Conservation (phyloP, 2,888 invertebrate species). For the Morpho achilles region DNA sequence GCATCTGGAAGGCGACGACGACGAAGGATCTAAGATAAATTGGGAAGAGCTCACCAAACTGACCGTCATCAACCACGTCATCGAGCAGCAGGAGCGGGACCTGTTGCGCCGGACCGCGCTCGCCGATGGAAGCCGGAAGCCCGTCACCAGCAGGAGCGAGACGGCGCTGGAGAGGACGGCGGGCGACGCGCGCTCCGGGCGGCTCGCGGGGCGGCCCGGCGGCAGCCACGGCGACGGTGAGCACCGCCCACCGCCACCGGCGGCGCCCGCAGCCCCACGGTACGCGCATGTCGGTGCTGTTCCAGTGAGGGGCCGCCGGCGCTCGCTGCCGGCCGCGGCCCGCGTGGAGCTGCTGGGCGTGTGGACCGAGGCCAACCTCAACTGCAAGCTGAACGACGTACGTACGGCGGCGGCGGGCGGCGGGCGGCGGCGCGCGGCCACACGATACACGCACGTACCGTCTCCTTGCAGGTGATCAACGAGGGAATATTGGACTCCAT, state of each 20-base stretch:
- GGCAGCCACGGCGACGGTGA: constrained; percentile 66
- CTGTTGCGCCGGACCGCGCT: constrained; percentile 55
- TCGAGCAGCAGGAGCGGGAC: constrained; percentile 68
- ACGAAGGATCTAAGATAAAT: constrained; percentile 64
- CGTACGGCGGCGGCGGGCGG: constrained; percentile 27
- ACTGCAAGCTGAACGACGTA: constrained; percentile 74
- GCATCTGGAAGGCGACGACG: constrained; percentile 63
- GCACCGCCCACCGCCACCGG: not conserved
- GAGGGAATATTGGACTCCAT: constrained; percentile 92
- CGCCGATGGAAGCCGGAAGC: constrained; percentile 50
- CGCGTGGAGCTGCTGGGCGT: constrained; percentile 70
- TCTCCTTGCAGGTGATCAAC: constrained; percentile 81
- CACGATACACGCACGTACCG: too few relatives aligned
- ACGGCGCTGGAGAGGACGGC: constrained; percentile 49
- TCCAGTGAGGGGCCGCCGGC: constrained; percentile 46
- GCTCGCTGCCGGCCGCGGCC: constrained; percentile 51
- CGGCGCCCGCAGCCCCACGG: not conserved
- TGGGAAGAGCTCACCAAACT: constrained; percentile 75
- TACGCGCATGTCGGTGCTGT: constrained; percentile 4
- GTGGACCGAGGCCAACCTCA: constrained; percentile 72
- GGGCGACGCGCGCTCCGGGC: constrained; percentile 34
- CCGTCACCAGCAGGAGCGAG: constrained; percentile 61
- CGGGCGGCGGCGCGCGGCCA: too few relatives aligned
- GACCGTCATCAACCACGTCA: constrained; percentile 69
- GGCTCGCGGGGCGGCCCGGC: constrained; percentile 53